Base-by-base conservation (phyloP, 2,888 invertebrate species). In the Calliphora vomitoria region DNA sequence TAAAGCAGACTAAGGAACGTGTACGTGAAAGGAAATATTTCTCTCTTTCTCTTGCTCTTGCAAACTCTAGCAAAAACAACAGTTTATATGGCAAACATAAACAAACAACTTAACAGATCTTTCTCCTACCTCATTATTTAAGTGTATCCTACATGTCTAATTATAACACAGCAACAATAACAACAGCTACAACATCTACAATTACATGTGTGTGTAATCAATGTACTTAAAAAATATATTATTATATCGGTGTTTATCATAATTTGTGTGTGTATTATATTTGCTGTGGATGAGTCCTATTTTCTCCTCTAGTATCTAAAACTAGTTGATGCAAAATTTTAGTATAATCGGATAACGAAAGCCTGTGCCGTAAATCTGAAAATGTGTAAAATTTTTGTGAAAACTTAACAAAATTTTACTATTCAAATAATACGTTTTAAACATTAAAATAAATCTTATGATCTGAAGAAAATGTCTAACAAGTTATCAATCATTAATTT, bases 161-260 rank as follows among this genome's bases (percentile, higher is more conserved):
- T 11, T 18, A 41, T 11, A 20, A 68, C 68, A 79, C 68, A 13
- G 15, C 44, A 47, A 44, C 41, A 80, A 20, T 18, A 31, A 8
- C 20, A 64, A 66, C 72, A 31, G 8, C 13, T 18, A 58, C 41
- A 31, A 64, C 62, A 72, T 20, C 1, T 11, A 81, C 74, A 82
- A 13, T 47, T 69, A 79, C 44, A 79, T 66, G 8, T 68, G 10
- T 44, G n/a, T 53, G 25, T n/a, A 47, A 11, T 18, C 10, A 6
- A 20, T 44, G 11, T 75, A 47, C 18, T 60, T 13, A 20, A 25
- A 66, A 64, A 53, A 41, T 6, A 15, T 5, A 72, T 41, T 44
- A 31, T 8, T 11, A 15, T 18, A 66, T 13, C 5, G 8, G 11
- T 60, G 15, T 50, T 10, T 68, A 53, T 72, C 18, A 44, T 35